phyloP scores from a whole-genome alignment of 2,113 vertebrate species.

The Erythrolamprus reginae region DNA sequence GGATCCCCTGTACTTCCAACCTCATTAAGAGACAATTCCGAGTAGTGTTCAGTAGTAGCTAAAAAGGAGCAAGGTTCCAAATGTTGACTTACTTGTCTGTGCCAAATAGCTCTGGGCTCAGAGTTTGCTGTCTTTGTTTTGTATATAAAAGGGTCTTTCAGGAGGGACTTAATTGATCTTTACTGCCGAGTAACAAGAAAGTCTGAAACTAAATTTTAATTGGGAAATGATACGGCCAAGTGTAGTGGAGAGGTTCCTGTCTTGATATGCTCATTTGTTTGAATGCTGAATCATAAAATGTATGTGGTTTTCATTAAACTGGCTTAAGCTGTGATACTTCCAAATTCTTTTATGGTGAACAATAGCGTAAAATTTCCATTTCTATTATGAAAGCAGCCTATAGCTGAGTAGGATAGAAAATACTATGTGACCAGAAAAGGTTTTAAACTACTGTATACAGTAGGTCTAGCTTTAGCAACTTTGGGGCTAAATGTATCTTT shows the following conservation, averaged over 20 bases:
- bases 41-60: conserved; percentile 51
- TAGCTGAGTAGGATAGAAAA: not conserved
- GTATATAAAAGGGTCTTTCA: conserved; percentile 55
- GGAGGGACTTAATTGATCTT: conserved; percentile 46
- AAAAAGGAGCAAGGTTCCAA: conserved; percentile 67
- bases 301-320: not conserved
- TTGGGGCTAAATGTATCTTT: not conserved
- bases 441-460: not conserved
- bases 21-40: conserved; percentile 39
- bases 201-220: conserved; percentile 37
- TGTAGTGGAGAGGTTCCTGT: not conserved
- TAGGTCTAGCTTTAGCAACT: not conserved
- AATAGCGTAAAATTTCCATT: not conserved
- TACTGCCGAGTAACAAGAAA: conserved; percentile 51
- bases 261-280: not conserved
- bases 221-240: conserved; percentile 34
- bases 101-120: conserved; percentile 71
- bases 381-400: not conserved
- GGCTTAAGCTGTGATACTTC: not conserved
- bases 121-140: conserved; percentile 50
- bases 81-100: conserved; percentile 64
- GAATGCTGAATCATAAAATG: not conserved
- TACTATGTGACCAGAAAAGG: not conserved
- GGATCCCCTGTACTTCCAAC: conserved; percentile 24
- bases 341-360: not conserved